Evolutionary conservation across 2,113 vertebrate species (phyloP), one percentile per base, ranked within the genome.

Genomic region (Aix galericulata): DNA sequence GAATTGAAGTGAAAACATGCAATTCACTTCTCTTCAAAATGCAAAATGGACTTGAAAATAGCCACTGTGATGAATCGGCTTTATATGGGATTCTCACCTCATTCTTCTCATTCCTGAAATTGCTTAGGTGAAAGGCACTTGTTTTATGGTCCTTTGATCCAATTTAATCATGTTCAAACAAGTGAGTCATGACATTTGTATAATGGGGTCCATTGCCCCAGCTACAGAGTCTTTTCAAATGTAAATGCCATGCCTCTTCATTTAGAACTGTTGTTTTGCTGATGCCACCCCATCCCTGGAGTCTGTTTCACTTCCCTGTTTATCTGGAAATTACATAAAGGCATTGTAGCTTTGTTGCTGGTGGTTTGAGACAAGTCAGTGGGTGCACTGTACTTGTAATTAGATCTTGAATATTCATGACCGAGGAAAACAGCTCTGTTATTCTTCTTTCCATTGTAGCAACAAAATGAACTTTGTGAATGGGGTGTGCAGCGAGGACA

Each of bases 111-210:
- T 96, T 97, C 94, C 64, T 94, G 75, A 79, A 67, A 91, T 96
- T 76, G 59, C 75, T 94, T 89, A 85, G 84, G 96, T 89, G 95
- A 96, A 97, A 96, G 88, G 91, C 96, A 80, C 86, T 97, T 96
- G 86, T 76, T 95, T 89, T 59, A 32, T 89, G 74, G 74, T 75
- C 84, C 83, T 96, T 94, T 91, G 95, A 95, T 95, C 88, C 88
- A 59, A 34, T 82, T 96, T 93, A 97, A 94, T 95, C 83, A 63
- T 75, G 88, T 86, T 94, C 81, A 86, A 94, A 92, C 88, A 44
- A 96, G 84, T 94, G 95, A 97, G 83, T 96, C 90, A 94, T 66
- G 83, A 21, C 84, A 67, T 93, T 96, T 94, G 77, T 85, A 60
- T 94, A 96, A 95, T 93, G 81, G 93, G 87, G 84, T 87, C 81